Base-by-base conservation (phyloP, 2,113 vertebrate genomes). In the Larimichthys polyactis region DNA sequence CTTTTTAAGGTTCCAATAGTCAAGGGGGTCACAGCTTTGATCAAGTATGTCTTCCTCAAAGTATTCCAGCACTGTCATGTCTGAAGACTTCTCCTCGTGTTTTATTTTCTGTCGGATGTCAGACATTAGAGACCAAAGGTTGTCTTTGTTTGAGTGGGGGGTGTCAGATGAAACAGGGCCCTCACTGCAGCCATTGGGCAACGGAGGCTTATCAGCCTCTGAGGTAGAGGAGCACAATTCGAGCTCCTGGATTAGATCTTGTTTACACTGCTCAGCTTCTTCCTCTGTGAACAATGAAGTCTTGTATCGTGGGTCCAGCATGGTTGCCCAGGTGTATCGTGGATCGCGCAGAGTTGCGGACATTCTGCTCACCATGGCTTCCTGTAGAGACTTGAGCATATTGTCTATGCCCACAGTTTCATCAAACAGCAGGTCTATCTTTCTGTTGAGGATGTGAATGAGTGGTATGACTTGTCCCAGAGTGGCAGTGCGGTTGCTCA, bases 401-500 rank as follows among this genome's bases (percentile, higher is more conserved):
- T 96, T 98, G 89, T 99, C 98, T 40, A 99, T 99, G 86, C 98
- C 98, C 96, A 97, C 97, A 0, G 98, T 99, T 92, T 99, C 98
- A 51, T 97, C 96, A 65, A 98, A 99, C 0, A 99, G 95, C 95
- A 98, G 95, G 91, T 99, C 98, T 65, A 99, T 96, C 86, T 98
- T 99, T 62, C 97, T 92, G 84, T 95, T 98, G 49, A 99, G 97
- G 88, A 99, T 98, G 89, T 99, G 98, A 86, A 99, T 95, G 94
- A 99, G 97, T 87, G 98, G 97, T 94, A 99, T 99, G 82, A 99
- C 98, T 89, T 99, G 98, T 87, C 97, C 96, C 78, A 99, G 95
- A 0, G 97, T 97, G 85, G 98, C 98, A 74, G 96, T 94, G 67
- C 95, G 97, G 22, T 94, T 95, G 83, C 96, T 97, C 97, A 99